phyloP scores from a whole-genome alignment of 2,888 invertebrate species.

The Philereme transversata region DNA sequence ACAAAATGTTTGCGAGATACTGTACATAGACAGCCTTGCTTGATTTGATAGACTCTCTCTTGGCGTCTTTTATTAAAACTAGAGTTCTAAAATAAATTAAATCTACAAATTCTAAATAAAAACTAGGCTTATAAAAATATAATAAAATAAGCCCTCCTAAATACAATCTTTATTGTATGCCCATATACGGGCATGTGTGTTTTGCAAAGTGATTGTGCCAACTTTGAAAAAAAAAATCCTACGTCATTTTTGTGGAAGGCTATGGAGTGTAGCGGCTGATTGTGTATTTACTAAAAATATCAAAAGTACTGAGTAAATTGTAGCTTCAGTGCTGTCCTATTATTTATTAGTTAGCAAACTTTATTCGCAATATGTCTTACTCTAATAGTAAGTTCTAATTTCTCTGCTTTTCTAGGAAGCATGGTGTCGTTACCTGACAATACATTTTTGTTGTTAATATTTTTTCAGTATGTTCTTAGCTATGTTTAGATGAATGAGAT shows the following conservation, averaged over 20 bases:
- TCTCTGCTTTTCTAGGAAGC: slow-evolving; percentile 44
- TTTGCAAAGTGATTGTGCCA: slow-evolving; percentile 48
- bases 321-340: slow-evolving; percentile 54
- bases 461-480: slow-evolving; percentile 35
- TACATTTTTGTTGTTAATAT: slow-evolving; percentile 43
- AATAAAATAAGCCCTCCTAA: no score
- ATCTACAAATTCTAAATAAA: no score
- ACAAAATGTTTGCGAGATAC: no score
- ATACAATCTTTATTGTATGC: slow-evolving; percentile 31
- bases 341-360: slow-evolving; percentile 62
- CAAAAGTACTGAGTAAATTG: slow-evolving; percentile 64
- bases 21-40: no score
- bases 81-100: no score
- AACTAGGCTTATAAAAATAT: no score
- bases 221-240: slow-evolving; percentile 53
- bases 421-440: slow-evolving; percentile 44
- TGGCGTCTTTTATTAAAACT: no score
- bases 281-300: slow-evolving; percentile 68
- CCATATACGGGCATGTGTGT: slow-evolving; percentile 68
- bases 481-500: slow-evolving; percentile 40
- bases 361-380: slow-evolving; percentile 71
- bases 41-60: no score
- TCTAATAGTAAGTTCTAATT: slow-evolving; percentile 74
- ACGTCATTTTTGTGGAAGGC: slow-evolving; percentile 76
- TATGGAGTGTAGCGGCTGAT: slow-evolving; percentile 74